Percentiles rank a stretch among this genome's conserved stretches.
Evolutionary conservation across 2,113 vertebrate genomes (phyloP).

Genomic region (Bos javanicus): DNA sequence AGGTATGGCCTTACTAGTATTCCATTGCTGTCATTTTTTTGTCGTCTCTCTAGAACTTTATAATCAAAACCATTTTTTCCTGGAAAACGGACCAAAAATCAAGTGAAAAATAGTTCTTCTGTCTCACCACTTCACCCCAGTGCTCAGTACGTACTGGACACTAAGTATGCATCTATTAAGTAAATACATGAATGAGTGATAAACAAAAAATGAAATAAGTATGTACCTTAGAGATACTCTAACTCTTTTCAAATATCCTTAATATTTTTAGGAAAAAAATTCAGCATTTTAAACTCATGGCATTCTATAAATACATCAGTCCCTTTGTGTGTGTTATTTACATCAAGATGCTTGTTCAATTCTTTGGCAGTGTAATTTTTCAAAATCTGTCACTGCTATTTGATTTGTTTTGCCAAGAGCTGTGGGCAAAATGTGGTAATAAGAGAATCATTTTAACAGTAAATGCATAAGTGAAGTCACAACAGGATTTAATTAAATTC

Average conservation of each 20-base stretch:
- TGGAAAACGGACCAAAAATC: background rate
- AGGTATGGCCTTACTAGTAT: no score
- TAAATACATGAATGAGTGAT: background rate
- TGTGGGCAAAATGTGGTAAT: background rate
- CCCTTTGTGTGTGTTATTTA: background rate
- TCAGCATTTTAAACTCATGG: background rate
- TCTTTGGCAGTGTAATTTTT: background rate
- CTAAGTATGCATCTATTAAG: background rate
- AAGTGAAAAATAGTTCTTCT: background rate
- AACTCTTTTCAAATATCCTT: background rate
- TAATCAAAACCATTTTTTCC: background rate
- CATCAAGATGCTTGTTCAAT: background rate
- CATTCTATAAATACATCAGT: background rate
- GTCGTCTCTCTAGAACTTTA: background rate
- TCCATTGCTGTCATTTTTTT: background rate
- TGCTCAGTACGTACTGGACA: background rate
- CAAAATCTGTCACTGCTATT: constrained; percentile 4
- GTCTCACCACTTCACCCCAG: background rate
- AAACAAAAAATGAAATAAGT: background rate
- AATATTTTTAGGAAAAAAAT: constrained; percentile 5
- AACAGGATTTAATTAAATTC: constrained; percentile 13
- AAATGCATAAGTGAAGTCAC: constrained; percentile 16
- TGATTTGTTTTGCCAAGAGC: constrained; percentile 9
- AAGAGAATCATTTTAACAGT: constrained; percentile 10
- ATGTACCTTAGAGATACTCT: background rate